Percentiles rank a stretch among this genome's conserved stretches.
Conservation (phyloP, 2,113 vertebrate genomes). For the Mionectes macconnelli region DNA sequence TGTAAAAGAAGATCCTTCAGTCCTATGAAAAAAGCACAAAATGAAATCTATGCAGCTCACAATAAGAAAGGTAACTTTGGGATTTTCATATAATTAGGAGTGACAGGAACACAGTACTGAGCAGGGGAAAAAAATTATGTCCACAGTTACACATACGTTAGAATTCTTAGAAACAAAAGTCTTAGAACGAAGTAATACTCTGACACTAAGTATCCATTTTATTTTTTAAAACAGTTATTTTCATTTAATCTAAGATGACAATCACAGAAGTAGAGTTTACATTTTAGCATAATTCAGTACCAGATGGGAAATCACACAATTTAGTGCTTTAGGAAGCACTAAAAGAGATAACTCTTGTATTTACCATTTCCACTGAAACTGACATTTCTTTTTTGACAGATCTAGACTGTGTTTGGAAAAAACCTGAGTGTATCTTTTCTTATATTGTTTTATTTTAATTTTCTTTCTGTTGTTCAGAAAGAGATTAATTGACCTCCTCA, state of each 20-base stretch:
- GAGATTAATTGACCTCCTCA: background rate
- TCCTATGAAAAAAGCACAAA: background rate
- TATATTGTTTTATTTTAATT: background rate
- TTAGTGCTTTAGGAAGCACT: background rate
- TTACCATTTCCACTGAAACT: background rate
- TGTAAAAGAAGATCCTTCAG: background rate
- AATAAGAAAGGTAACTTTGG: background rate
- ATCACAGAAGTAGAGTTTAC: background rate
- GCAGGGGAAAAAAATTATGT: background rate
- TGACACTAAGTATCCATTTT: background rate
- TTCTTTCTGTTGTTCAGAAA: background rate
- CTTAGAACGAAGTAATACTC: background rate
- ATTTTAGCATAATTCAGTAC: background rate
- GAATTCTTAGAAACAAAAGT: background rate
- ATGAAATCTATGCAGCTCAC: background rate
- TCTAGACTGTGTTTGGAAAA: background rate
- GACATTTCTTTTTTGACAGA: background rate
- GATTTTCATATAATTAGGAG: background rate
- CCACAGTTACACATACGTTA: background rate
- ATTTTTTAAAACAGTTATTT: background rate
- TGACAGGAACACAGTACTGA: background rate
- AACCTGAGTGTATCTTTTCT: rapidly evolving
- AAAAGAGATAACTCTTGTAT: background rate
- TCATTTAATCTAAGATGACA: background rate
- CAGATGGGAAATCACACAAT: background rate